Evolutionary conservation across 2,113 vertebrate species (phyloP).

Genomic region (Lepisosteus oculatus): DNA sequence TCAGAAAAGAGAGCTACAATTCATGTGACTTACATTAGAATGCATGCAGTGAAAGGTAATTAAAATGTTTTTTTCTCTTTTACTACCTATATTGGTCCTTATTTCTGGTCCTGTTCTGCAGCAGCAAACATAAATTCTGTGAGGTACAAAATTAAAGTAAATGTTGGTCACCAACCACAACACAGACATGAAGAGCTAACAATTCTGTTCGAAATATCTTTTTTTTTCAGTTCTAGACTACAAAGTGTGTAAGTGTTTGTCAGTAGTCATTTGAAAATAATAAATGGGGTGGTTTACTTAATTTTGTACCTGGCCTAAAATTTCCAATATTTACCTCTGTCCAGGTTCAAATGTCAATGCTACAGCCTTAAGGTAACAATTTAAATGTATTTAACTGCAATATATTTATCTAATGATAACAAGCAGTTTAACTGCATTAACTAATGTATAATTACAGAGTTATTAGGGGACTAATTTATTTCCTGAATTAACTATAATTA

Average conservation of each 20-base stretch:
- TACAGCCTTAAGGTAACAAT: constrained; percentile 31
- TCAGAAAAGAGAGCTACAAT: too few species aligned
- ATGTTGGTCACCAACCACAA: background rate
- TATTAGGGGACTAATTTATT: constrained; percentile 17
- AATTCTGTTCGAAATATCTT: background rate
- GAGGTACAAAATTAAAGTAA: too few species aligned
- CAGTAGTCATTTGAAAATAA: constrained; percentile 5
- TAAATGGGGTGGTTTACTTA: constrained; percentile 21
- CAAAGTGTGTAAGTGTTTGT: too few species aligned
- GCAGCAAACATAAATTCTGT: too few species aligned
- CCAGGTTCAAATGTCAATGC: constrained; percentile 26
- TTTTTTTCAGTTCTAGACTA: too few species aligned
- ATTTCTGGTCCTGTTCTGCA: too few species aligned
- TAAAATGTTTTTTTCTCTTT: too few species aligned
- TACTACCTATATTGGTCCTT: too few species aligned
- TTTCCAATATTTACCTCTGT: constrained; percentile 14
- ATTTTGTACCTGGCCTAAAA: constrained; percentile 10
- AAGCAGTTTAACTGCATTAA: constrained; percentile 19
- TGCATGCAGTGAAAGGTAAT: too few species aligned
- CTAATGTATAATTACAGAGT: constrained; percentile 27
- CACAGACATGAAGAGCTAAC: background rate
- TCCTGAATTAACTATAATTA: constrained; percentile 28
- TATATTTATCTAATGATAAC: constrained; percentile 31
- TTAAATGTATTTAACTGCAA: constrained; percentile 22
- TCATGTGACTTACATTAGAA: too few species aligned